These are phyloP conservation scores for Balaenoptera acutorostrata DNA, from an alignment of 2,113 vertebrate genomes.

Conservation along the genomic window DNA sequence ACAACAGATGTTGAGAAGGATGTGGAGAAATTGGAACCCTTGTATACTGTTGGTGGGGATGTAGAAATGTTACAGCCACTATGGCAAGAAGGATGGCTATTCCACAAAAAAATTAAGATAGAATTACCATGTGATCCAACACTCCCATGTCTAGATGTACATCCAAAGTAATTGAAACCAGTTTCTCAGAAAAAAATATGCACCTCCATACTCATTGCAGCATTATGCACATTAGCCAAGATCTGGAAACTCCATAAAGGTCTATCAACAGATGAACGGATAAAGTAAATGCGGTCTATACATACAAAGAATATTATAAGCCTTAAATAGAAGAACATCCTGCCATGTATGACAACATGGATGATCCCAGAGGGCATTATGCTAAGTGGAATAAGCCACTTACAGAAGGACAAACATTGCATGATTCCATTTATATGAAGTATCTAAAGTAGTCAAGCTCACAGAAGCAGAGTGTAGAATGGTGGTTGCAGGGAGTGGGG, in stretches of 20 bases:
- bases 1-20: background rate
- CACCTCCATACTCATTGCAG: background rate
- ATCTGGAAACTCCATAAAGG: background rate
- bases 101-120: background rate
- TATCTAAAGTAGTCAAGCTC: background rate
- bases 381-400: background rate
- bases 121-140: background rate
- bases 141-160: background rate
- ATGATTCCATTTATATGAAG: background rate
- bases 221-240: background rate
- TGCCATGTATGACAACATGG: background rate
- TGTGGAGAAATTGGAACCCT: background rate
- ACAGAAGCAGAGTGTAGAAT: background rate
- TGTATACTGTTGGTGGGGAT: background rate
- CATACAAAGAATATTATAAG: background rate
- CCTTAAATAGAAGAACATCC: background rate
- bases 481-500: background rate
- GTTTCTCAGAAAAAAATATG: background rate
- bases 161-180: background rate
- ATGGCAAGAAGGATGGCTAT: background rate
- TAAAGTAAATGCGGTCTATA: background rate
- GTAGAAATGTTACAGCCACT: background rate
- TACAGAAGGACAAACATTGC: background rate
- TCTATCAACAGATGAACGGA: background rate
- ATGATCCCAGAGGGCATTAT: background rate